phyloP scores from a whole-genome alignment of 2,888 invertebrate species.

The Nomada ferruginata region DNA sequence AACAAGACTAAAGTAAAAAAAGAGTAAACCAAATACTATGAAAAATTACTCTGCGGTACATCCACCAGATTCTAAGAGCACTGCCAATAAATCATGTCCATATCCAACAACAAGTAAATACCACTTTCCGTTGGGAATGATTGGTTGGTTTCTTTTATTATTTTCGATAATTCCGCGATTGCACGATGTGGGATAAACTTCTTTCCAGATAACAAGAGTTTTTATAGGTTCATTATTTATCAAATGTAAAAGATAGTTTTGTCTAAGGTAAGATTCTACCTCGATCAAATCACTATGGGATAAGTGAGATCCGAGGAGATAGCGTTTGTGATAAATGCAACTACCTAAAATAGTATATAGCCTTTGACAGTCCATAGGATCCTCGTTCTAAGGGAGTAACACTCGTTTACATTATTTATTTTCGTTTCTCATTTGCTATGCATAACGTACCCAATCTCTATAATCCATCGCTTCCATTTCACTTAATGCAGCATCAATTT shows the following conservation, averaged over 20 bases:
- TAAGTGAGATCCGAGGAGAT: slow-evolving; percentile 92
- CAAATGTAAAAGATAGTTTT: slow-evolving; percentile 90
- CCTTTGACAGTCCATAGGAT: slow-evolving; percentile 90
- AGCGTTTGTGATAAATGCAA: slow-evolving; percentile 88
- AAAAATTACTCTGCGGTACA: slow-evolving; percentile 87
- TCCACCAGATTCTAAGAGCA: slow-evolving; percentile 91
- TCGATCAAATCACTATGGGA: slow-evolving; percentile 90
- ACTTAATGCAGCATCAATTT: slow-evolving; percentile 94
- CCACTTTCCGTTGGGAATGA: slow-evolving; percentile 88
- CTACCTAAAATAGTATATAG: slow-evolving; percentile 89
- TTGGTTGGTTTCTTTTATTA: slow-evolving; percentile 63
- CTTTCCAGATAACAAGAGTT: slow-evolving; percentile 91
- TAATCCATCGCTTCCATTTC: slow-evolving; percentile 97
- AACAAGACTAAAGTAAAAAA: not conserved
- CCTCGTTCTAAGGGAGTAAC: slow-evolving; percentile 88
- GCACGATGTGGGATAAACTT: slow-evolving; percentile 88
- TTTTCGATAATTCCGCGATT: slow-evolving; percentile 70
- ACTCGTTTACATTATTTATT: slow-evolving; percentile 7
- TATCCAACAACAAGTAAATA: slow-evolving; percentile 91
- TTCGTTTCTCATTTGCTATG: slow-evolving; percentile 35
- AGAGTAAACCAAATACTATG: not conserved
- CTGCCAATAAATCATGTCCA: slow-evolving; percentile 88
- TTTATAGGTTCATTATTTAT: slow-evolving; percentile 88
- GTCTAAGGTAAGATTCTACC: slow-evolving; percentile 90
- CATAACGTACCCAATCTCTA: slow-evolving; percentile 90